phyloP scores from a whole-genome alignment of 2,113 vertebrate species.

The mouse (Mus musculus) region DNA sequence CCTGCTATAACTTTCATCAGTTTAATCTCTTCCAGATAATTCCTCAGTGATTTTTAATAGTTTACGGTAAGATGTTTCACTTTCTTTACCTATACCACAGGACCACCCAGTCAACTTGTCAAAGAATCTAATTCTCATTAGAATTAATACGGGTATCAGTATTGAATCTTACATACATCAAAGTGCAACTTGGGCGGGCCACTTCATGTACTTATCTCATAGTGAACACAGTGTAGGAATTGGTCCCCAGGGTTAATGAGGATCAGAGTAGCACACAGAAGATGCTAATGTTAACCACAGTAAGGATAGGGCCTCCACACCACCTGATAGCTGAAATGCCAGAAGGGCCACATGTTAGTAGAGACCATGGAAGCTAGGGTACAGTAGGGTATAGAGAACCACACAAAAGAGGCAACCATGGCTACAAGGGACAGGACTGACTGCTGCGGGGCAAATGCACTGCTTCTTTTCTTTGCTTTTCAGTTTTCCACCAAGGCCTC shows the following conservation, averaged over 20 bases:
- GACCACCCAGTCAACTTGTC: neutral
- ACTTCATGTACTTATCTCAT: neutral
- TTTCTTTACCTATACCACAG: neutral
- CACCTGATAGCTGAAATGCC: neutral
- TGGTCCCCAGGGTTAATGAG: neutral
- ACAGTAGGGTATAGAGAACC: neutral
- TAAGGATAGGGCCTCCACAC: neutral
- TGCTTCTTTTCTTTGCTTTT: neutral
- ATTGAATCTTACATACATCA: neutral
- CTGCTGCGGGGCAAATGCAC: neutral
- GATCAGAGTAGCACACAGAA: neutral
- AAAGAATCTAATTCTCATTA: neutral
- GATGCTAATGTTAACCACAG: neutral
- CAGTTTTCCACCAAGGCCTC: neutral
- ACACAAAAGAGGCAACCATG: neutral
- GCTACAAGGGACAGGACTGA: neutral
- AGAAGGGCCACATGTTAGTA: neutral
- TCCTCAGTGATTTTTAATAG: neutral
- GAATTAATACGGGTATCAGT: neutral
- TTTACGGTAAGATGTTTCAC: conserved; percentile 9
- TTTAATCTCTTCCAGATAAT: conserved; percentile 15
- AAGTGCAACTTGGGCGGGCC: neutral
- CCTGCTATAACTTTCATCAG: conserved; percentile 27
- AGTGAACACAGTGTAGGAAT: neutral
- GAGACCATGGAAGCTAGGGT: neutral